Base-by-base conservation (phyloP, 92 coral and sea anemone genomes). In the Phenganax stokvisi region DNA sequence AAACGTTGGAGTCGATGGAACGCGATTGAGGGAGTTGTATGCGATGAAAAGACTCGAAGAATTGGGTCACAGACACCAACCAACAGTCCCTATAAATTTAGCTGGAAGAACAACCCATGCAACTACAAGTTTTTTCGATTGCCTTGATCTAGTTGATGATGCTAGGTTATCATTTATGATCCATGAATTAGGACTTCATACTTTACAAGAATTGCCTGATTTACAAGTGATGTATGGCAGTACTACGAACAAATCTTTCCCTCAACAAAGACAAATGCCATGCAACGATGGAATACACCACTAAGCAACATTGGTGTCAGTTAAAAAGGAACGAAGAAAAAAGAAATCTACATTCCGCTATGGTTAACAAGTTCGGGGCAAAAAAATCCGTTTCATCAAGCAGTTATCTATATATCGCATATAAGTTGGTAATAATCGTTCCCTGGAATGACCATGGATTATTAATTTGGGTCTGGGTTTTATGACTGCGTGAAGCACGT, bases 141-240 rank as follows among this genome's bases (percentile, higher is more conserved):
- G 97, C 56, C 87, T 96, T 84, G 99, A 96, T 74, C 89, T 82
- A 51, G 99, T 96, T 0, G 99, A 96, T 82, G 99, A 96, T 37
- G 87, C 91, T 3, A 93, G 91, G 5, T 82, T 96, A 66, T 87
- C 99, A 57, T 83, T 89, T 20, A 88, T 96, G 54, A 92, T 91
- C 12, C 89, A 87, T 15, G 99, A 96, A 54, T 76, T 92, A 79
- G 87, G 91, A 20, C 63, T 96, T 53, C 90, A 92, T 72, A 88
- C 96, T 31, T 83, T 91, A 54, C 96, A 92, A 80, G 99, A 96
- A 65, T 74, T 96, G 72, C 99, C 99, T 58, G 99, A 96, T 83
- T 85, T 96, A 37, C 87, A 91, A 62, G 70, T 90, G 12, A 76
- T 96, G 51, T 96, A 91, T 78, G 83, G 73, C 3, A 65, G 73